Base-by-base conservation (phyloP, 2,888 invertebrate genomes). In the Eilema griseolum region DNA sequence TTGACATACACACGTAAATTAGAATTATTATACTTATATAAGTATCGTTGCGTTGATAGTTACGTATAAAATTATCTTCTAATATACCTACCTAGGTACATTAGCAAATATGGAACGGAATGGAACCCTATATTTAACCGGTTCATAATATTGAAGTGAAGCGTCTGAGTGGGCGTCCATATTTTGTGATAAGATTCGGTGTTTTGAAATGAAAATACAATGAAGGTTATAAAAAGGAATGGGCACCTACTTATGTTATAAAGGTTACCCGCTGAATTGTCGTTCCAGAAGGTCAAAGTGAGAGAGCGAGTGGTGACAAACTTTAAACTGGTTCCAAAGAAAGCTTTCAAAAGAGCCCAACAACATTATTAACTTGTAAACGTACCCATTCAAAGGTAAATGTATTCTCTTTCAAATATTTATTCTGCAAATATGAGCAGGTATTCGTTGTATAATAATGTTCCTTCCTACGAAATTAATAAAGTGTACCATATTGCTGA, bases 241-340 rank as follows among this genome's bases (percentile, higher is more conserved):
- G 85, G 77, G 77, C 67, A 73, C 78, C 78, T 69, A 74, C 80
- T 80, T 80, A 79, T 69, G 81, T 83, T 80, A 83, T 84, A 86
- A 84, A 85, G 80, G 68, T 78, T 84, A 85, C 81, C 83, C 79
- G 76, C 75, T 77, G 78, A 73, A 69, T 70, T 67, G 73, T 75
- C 76, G 78, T 79, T 79, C 80, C 77, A 83, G 82, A 88, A 89
- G 88, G 90, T 89, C 86, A 87, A 85, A 80, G 78, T 75, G 77
- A 83, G 82, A 84, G 72, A 84, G 71, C 78, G 82, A 79, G 74
- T 68, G 74, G 80, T 79, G 83, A 79, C 83, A 83, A 85, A 82
- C 75, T 84, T 83, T 85, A 85, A 90, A 89, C 89, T 81, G 88
- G 88, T 90, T 89, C 77, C 77, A 52, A 83, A 86, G 86, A 41